Evolutionary conservation across 2,113 vertebrate species (phyloP).

Genomic region (Nipponia nippon): DNA sequence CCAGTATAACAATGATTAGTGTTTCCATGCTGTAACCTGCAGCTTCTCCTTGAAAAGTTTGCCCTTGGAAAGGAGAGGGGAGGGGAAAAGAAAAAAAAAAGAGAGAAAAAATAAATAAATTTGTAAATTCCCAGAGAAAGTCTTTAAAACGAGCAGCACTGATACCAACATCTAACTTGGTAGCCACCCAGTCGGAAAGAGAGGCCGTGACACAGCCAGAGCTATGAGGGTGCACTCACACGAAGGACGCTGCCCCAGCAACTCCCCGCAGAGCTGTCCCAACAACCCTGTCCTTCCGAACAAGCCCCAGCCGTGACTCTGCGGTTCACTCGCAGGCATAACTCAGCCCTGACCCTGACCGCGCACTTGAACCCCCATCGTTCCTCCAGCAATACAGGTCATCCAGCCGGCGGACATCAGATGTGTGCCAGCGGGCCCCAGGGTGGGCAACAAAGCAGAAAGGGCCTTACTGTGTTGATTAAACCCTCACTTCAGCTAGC

Average conservation of each 20-base stretch:
- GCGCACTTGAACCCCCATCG: accelerated
- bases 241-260: accelerated
- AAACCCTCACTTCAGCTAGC: not conserved
- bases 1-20: conserved; percentile 82
- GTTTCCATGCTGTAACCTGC: conserved; percentile 84
- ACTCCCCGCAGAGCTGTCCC: not conserved
- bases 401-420: accelerated
- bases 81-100: not conserved
- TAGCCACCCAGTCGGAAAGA: not conserved
- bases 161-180: not conserved
- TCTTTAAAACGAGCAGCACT: not conserved
- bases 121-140: not conserved
- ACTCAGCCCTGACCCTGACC: not conserved
- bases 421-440: accelerated
- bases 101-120: not conserved
- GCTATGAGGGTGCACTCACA: not conserved
- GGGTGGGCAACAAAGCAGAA: not conserved
- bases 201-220: accelerated
- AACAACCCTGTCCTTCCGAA: not conserved
- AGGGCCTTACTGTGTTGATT: accelerated
- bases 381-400: not conserved
- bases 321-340: accelerated
- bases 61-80: conserved; percentile 54
- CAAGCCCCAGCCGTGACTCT: accelerated
- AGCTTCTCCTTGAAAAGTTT: conserved; percentile 70